phyloP scores from a whole-genome alignment of 2,113 vertebrate species.

The Lutjanus erythropterus region DNA sequence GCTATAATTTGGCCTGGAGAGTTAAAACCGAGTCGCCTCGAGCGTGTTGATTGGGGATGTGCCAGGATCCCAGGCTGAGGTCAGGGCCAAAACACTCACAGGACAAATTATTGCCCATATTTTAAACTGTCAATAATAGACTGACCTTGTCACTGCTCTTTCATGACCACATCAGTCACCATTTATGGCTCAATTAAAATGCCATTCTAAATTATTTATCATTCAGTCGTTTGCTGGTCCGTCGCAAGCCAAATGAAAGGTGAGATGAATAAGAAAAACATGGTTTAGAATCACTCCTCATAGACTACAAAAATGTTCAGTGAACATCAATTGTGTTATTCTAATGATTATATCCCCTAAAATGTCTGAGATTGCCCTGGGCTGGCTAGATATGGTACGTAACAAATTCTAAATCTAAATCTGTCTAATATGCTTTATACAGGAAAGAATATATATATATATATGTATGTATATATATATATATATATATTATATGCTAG shows the following conservation, averaged over 20 bases:
- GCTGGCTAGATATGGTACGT: too few relatives aligned
- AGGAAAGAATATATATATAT: too few relatives aligned
- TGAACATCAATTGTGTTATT: background rate
- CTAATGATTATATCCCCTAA: too few relatives aligned
- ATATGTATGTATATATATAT: too few relatives aligned
- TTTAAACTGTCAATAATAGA: constrained; percentile 58
- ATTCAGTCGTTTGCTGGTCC: constrained; percentile 27
- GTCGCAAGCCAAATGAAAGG: constrained; percentile 15
- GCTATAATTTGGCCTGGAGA: constrained; percentile 24
- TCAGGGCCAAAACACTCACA: constrained; percentile 48
- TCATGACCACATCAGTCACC: constrained; percentile 62
- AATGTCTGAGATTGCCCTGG: too few relatives aligned
- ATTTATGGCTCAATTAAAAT: constrained; percentile 69
- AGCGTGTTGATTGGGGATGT: constrained; percentile 25
- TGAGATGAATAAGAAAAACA: background rate
- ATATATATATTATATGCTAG: too few relatives aligned
- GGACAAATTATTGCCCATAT: constrained; percentile 58
- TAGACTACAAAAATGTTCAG: background rate
- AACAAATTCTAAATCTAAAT: too few relatives aligned
- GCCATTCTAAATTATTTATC: constrained; percentile 57
- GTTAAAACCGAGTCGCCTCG: background rate
- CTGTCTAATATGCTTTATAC: too few relatives aligned
- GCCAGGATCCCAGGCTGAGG: constrained; percentile 45
- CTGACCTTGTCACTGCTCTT: constrained; percentile 60
- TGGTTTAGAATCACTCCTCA: background rate